Evolutionary conservation across 1,140 invertebrate genomes (phyloP), one percentile per base, ranked within the genome.

Genomic region (Ditylenchus dipsaci): DNA sequence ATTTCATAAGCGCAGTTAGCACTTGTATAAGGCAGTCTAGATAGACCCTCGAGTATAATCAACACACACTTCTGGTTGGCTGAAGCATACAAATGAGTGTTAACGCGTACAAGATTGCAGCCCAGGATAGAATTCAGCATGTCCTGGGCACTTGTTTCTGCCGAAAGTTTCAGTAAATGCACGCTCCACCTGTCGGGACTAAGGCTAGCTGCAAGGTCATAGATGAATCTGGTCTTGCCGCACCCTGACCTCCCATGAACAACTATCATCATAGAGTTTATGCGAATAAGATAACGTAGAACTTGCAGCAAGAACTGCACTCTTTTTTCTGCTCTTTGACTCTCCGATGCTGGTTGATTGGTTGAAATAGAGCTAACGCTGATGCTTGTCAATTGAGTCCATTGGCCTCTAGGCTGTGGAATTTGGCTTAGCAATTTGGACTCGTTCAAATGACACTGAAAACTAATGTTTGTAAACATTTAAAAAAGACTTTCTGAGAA

Each of bases 51-150:
- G 9, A 73, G 56, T 42, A 73, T 53, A 19, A 73, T 76, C 29
- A 73, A 57, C 26, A 73, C 65, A 5, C 23, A 59, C 38, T 73
- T 73, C 17, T 77, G 72, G 59, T 45, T 62, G 13, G 67, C 45
- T n/a, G 63, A 65, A 8, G 71, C 69, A 43, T 75, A 73, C 62
- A 63, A n/a, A n/a, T n/a, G n/a, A n/a, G n/a, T 63, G 19, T 63
- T 65, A 63, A 11, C 26, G 57, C 30, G 57, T 23, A 76, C 58
- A 33, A 73, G 45, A 26, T 73, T 73, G 59, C 73, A 76, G 0
- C 21, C 42, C 17, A 73, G 47, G 69, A 73, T 73, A 15, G 73
- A 26, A 19, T 53, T 77, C 9, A 76, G 59, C n/a, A 73, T 26
- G 27, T 77, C 47, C n/a, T 47, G 29, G 1, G 72, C 45, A 3